Evolutionary conservation across 30 jellyfish, hydroid and myxozoan species (phyloP).

Genomic region (Turritopsis dohrnii): DNA sequence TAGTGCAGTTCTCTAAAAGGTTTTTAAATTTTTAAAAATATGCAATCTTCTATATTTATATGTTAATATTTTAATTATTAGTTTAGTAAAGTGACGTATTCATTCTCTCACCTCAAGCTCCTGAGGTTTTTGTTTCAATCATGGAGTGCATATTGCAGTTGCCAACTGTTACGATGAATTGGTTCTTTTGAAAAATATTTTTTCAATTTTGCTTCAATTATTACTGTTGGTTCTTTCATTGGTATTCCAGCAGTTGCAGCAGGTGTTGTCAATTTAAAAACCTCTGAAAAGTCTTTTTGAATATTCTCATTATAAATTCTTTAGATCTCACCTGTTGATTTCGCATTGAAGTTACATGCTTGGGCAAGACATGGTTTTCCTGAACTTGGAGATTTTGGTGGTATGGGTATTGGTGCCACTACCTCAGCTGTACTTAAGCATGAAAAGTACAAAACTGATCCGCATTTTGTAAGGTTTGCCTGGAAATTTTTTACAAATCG

Average conservation of each 20-base stretch:
- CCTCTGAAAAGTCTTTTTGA: background rate
- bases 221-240: background rate
- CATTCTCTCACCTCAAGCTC: too few relatives aligned
- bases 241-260: background rate
- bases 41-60: too few relatives aligned
- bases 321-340: conserved; percentile 43
- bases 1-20: too few relatives aligned
- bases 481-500: too few relatives aligned
- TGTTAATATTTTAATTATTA: too few relatives aligned
- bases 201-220: background rate
- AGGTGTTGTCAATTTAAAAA: background rate
- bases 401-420: conserved; percentile 76
- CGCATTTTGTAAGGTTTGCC: conserved; percentile 47
- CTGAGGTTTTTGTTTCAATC: too few relatives aligned
- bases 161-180: too few relatives aligned
- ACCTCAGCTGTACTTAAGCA: conserved; percentile 48
- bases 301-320: background rate
- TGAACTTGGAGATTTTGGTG: conserved; percentile 66
- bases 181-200: background rate
- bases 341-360: conserved; percentile 33
- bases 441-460: conserved; percentile 41
- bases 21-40: too few relatives aligned
- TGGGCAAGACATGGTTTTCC: conserved; percentile 65
- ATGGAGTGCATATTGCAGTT: too few relatives aligned
- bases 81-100: too few relatives aligned